A percentile compares a stretch with the other conserved stretches of the same genome.
phyloP scores from a whole-genome alignment of 2,797 vertebrate species.

The Manis javanica region DNA sequence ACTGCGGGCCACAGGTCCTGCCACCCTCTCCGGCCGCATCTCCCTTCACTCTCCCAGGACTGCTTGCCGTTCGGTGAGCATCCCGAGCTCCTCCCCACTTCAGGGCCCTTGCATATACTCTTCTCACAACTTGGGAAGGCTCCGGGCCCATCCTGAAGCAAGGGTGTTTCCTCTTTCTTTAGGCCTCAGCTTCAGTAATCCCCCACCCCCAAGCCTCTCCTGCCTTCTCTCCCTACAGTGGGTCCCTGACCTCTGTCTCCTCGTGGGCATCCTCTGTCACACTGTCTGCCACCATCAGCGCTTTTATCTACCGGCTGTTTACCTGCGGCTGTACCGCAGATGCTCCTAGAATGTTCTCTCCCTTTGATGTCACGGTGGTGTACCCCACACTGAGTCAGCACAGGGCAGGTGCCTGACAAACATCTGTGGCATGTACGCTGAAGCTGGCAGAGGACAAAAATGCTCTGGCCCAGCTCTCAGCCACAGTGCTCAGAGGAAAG shows the following conservation, averaged over 20 bases:
- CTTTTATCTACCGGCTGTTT: not conserved
- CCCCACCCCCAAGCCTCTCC: not conserved
- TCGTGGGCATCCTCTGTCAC: not conserved
- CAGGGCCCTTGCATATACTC: not conserved
- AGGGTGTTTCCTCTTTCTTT: not conserved
- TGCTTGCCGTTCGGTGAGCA: not conserved
- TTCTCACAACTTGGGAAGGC: not conserved
- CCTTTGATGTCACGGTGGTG: rapidly evolving
- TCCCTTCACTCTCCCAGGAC: not conserved
- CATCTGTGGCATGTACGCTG: too few relatives aligned
- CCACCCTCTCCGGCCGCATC: not conserved
- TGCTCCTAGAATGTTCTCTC: not conserved
- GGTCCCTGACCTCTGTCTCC: not conserved
- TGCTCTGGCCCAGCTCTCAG: rapidly evolving
- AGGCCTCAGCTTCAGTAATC: not conserved
- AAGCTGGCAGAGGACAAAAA: rapidly evolving
- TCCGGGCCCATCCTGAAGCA: too few relatives aligned
- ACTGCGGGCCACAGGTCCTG: not conserved
- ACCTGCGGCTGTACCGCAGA: not conserved
- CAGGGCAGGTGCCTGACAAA: too few relatives aligned
- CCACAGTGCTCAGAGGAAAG: rapidly evolving
- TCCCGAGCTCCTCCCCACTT: not conserved
- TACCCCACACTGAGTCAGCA: not conserved
- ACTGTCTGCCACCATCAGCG: not conserved
- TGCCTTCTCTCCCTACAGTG: not conserved